Evolutionary conservation across 2,113 vertebrate species (phyloP), one percentile per base, ranked within the genome.

Genomic region (Condylura cristata): DNA sequence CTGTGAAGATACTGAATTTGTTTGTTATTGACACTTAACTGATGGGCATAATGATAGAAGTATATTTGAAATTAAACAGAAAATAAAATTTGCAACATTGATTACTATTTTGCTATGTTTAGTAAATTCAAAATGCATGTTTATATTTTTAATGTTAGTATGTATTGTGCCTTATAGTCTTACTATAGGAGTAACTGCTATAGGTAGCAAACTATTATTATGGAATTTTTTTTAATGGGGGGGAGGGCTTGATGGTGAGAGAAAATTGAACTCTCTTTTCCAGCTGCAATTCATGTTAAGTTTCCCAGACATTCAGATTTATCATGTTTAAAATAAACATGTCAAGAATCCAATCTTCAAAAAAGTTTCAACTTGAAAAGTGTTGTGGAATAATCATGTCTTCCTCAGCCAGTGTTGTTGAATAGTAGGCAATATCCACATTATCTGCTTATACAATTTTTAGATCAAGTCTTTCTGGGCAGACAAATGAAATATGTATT

Each of bases 241-340:
- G 84, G 85, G 44, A 41, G 94, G 79, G 61, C n/a, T 74, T 68
- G 66, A 68, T 46, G 56, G 1, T 1, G 1, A 86, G 75, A 87
- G 58, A 70, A 96, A 95, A 92, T 20, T 78, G 34, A 75, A 16
- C 72, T 91, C 65, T 72, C 46, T 89, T 91, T 94, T 87, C 39
- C 79, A 94, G 51, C 68, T 88, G 76, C n/a, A 94, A 41, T 86
- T 98, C 78, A 93, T 96, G 83, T 97, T 97, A 74, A 76, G 92
- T 91, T 97, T 98, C 89, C 84, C 93, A 93, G 96, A 70, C 92
- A 76, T 96, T 96, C 93, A 91, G 87, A 98, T 98, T 98, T 97
- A 97, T 98, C 97, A 97, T 96, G 96, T 97, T 98, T 97, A 98
- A 95, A 97, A 97, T 98, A 98, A 98, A 97, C 92, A 96, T 96